Evolutionary conservation across 2,888 invertebrate species (phyloP).

Genomic region (Mycalesis mineus): DNA sequence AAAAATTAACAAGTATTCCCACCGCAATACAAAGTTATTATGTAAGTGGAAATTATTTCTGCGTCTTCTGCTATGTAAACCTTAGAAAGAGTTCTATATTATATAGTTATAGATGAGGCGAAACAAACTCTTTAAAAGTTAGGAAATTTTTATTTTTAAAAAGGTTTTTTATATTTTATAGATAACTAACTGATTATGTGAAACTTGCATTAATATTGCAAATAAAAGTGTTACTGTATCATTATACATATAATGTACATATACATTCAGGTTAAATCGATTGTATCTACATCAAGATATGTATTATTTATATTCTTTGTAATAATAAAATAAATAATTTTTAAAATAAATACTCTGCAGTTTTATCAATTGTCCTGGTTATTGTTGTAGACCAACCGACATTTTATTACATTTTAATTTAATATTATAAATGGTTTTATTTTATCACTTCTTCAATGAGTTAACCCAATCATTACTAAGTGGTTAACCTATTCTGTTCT

Average conservation of each 20-base stretch:
- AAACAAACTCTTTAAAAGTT: constrained; percentile 44
- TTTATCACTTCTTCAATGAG: background rate
- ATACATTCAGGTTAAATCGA: constrained; percentile 34
- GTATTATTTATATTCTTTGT: constrained; percentile 42
- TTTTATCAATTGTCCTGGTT: constrained; percentile 29
- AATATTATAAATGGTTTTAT: constrained; percentile 12
- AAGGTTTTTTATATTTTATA: constrained; percentile 30
- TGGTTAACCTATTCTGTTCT: too few relatives aligned
- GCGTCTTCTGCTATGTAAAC: constrained; percentile 34
- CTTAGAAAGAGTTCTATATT: constrained; percentile 30
- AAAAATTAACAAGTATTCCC: constrained; percentile 68
- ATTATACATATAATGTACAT: constrained; percentile 19
- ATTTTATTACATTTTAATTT: constrained; percentile 15
- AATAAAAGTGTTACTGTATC: constrained; percentile 25
- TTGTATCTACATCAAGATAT: constrained; percentile 38
- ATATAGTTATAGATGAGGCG: constrained; percentile 32
- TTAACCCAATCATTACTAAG: too few relatives aligned
- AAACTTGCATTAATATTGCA: constrained; percentile 18
- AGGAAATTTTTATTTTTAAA: constrained; percentile 44
- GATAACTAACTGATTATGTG: constrained; percentile 25
- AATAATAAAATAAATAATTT: constrained; percentile 40
- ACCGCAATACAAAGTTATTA: constrained; percentile 70
- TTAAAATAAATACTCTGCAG: constrained; percentile 23
- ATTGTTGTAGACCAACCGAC: constrained; percentile 30
- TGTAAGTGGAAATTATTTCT: constrained; percentile 53